Percentiles rank a stretch among this genome's conserved stretches.
These are phyloP conservation scores for Cephus spinipes DNA, from an alignment of 2,888 invertebrate species.

Conservation along the genomic window DNA sequence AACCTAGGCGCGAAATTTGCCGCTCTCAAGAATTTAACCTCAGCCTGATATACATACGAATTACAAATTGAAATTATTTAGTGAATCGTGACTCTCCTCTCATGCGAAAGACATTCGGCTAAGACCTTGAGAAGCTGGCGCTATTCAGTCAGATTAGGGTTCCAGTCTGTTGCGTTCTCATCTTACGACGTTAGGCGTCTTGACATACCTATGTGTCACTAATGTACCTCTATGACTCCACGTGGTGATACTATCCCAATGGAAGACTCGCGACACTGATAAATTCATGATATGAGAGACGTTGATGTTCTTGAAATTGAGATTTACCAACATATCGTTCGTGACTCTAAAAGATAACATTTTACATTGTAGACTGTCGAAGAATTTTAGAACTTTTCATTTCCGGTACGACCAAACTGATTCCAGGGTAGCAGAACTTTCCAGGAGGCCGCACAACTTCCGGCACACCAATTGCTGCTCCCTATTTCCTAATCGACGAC, in stretches of 20 bases:
- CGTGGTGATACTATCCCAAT: neutral
- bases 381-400: neutral
- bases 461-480: neutral
- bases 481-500: neutral
- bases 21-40: neutral
- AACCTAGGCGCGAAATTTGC: neutral
- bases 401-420: neutral
- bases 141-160: constrained; percentile 18
- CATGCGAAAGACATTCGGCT: constrained; percentile 30
- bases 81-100: constrained; percentile 16
- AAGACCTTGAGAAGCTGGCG: constrained; percentile 32
- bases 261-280: neutral
- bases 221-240: neutral
- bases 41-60: neutral
- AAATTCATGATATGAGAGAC: neutral
- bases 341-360: neutral
- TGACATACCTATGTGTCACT: constrained; percentile 15
- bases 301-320: neutral
- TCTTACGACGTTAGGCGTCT: constrained; percentile 31
- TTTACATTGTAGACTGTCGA: neutral
- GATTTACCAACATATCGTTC: neutral
- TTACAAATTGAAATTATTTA: neutral
- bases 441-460: neutral
- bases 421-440: neutral
- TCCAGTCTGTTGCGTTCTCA: constrained; percentile 38